Evolutionary conservation across 2,888 invertebrate genomes (phyloP).

Genomic region (Arrhopalites spinosus): DNA sequence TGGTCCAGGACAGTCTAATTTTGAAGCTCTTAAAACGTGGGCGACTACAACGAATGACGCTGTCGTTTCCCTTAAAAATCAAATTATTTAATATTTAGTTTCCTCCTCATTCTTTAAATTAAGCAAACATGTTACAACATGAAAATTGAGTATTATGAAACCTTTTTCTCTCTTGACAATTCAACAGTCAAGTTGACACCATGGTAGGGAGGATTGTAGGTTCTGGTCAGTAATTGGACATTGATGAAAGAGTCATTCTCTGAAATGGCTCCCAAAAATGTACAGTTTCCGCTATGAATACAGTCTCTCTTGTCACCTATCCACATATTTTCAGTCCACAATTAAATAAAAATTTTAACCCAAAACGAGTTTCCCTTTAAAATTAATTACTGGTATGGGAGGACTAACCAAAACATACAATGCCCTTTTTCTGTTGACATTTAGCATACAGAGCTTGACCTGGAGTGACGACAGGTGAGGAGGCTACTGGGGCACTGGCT

Average conservation of each 20-base stretch:
- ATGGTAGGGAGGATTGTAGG: constrained; percentile 29
- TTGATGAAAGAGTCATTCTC: constrained; percentile 29
- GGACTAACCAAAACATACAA: background rate
- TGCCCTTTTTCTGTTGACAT: background rate
- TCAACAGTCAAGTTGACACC: constrained; percentile 29
- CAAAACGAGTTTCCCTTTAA: no score
- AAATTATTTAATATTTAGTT: no score
- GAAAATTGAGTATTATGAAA: background rate
- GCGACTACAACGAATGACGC: background rate
- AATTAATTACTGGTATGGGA: no score
- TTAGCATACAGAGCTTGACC: background rate
- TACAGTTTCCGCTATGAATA: constrained; percentile 8
- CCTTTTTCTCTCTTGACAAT: constrained; percentile 17
- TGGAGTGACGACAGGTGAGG: background rate
- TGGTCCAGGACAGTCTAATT: constrained; percentile 24
- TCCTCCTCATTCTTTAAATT: background rate
- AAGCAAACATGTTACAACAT: background rate
- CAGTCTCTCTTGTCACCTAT: constrained; percentile 25
- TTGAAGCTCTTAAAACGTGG: constrained; percentile 32
- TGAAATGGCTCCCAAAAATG: constrained; percentile 30
- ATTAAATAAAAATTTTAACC: no score
- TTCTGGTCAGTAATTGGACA: constrained; percentile 20
- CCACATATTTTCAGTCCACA: background rate
- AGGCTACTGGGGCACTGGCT: no score
- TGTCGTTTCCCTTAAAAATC: constrained; percentile 27